phyloP scores from a whole-genome alignment of 92 coral and sea anemone genomes.

The Epizoanthus stellaris region DNA sequence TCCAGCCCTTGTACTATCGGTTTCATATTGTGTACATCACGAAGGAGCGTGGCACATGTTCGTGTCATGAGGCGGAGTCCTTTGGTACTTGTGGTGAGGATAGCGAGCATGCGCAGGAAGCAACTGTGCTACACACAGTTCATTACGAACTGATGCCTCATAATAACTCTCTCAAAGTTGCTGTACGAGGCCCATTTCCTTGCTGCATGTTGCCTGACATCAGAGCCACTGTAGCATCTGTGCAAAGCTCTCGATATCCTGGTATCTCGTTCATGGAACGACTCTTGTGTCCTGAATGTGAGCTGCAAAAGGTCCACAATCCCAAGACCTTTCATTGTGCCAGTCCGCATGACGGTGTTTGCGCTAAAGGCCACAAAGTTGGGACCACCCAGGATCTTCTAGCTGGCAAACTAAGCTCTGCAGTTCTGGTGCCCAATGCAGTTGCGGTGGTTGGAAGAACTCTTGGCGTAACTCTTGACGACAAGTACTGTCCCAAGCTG shows the following conservation, averaged over 20 bases:
- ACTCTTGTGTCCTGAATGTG: constrained; percentile 55
- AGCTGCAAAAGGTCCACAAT: constrained; percentile 20
- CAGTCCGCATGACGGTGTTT: constrained; percentile 30
- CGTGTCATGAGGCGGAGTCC: neutral
- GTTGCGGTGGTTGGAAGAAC: constrained; percentile 14
- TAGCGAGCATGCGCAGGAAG: neutral
- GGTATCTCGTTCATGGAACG: constrained; percentile 14
- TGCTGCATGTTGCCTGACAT: constrained; percentile 42
- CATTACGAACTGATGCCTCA: constrained; percentile 52
- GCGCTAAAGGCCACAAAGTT: constrained; percentile 40
- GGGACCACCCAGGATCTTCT: constrained; percentile 13
- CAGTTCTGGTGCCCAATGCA: neutral
- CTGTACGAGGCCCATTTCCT: constrained; percentile 50
- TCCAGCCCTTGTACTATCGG: constrained; percentile 55
- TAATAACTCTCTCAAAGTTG: constrained; percentile 38
- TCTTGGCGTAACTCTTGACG: constrained; percentile 32
- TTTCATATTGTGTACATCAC: constrained; percentile 55
- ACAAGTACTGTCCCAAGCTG: constrained; percentile 51
- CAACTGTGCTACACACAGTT: constrained; percentile 21
- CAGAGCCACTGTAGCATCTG: constrained; percentile 20
- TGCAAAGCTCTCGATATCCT: constrained; percentile 31
- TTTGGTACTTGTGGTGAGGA: neutral
- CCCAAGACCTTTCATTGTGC: constrained; percentile 14
- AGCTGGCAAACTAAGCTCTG: constrained; percentile 5
- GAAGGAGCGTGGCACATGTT: neutral